Percentiles rank a stretch among this genome's conserved stretches.
Evolutionary conservation across 2,888 invertebrate genomes (phyloP).

Genomic region (Lepidocyrtoides sp.): DNA sequence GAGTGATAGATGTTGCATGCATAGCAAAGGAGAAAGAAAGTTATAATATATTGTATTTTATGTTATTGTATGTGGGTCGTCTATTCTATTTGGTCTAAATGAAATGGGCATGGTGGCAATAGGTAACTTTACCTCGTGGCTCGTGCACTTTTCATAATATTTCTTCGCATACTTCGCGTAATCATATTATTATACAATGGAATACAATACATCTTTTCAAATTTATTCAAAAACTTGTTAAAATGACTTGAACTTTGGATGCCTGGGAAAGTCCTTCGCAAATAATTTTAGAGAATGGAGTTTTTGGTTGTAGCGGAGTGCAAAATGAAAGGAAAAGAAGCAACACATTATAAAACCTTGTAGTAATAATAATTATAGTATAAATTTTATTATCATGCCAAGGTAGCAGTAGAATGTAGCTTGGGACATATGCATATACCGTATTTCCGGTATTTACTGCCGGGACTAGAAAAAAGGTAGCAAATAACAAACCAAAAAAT

Average conservation of each 20-base stretch:
- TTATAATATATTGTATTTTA: too few species aligned
- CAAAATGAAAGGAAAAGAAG: background rate
- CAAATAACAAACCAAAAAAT: too few species aligned
- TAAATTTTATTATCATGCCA: background rate
- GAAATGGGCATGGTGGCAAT: background rate
- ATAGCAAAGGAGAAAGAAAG: too few species aligned
- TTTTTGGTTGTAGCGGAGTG: background rate
- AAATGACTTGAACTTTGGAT: constrained; percentile 9
- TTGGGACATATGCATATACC: too few species aligned
- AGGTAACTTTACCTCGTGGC: background rate
- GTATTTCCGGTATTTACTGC: too few species aligned
- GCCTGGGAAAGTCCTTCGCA: background rate
- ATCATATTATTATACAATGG: background rate
- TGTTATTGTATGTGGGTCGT: background rate
- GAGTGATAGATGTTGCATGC: background rate
- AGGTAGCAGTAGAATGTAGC: too few species aligned
- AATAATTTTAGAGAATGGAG: background rate
- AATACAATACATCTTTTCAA: constrained; percentile 52
- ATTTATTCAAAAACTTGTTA: constrained; percentile 46
- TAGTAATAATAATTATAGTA: background rate
- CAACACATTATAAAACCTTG: too few species aligned
- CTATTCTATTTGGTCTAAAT: background rate
- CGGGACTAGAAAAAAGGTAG: too few species aligned
- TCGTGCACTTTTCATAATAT: constrained; percentile 45
- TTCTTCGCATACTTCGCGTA: constrained; percentile 19